Base-by-base conservation (phyloP, 2,113 vertebrate species). In the Lucifuga dentata region DNA sequence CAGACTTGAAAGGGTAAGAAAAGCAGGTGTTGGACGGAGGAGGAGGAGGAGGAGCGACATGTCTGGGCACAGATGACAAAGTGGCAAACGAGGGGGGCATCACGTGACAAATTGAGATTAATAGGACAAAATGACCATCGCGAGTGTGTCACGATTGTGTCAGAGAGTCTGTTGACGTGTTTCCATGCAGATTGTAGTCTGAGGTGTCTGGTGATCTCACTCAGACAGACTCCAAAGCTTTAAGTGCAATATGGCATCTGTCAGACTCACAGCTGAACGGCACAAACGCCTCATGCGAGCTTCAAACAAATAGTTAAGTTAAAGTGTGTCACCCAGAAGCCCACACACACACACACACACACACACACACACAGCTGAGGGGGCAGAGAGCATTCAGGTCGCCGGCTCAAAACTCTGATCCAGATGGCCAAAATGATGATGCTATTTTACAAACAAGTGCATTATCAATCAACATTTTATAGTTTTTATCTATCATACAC, bases 231-330 rank as follows among this genome's bases (percentile, higher is more conserved):
- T 76, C 60, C 57, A 75, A 51, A 85, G 82, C 73, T 84, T 77
- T 40, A 61, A 7, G 8, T 40, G 63, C 86, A 89, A 90, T 84
- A 89, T 89, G 86, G 73, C 74, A 80, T 85, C 80, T 86, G 69
- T 84, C 69, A 80, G 56, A 55, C 40, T 79, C 72, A 63, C 62
- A 69, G 59, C 29, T 33, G 64, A 81, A 65, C 83, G 72, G 77
- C 55, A 83, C 75, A 69, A 81, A 75, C 8, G 50, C 50, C 44
- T 81, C 41, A 50, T 2, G 41, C 5, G 1, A 52, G 48, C 44
- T 12, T 61, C 38, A 6, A 51, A 51, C 29, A 64, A 66, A 61
- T 61, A 56, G 60, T 17, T 35, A 78, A 61, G 50, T 15, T 13
- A 33, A 66, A 64, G 64, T 58, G 76, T 68, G 58, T 62, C 17